Conservation (phyloP, 2,113 vertebrate species). For the Pelodiscus sinensis region DNA sequence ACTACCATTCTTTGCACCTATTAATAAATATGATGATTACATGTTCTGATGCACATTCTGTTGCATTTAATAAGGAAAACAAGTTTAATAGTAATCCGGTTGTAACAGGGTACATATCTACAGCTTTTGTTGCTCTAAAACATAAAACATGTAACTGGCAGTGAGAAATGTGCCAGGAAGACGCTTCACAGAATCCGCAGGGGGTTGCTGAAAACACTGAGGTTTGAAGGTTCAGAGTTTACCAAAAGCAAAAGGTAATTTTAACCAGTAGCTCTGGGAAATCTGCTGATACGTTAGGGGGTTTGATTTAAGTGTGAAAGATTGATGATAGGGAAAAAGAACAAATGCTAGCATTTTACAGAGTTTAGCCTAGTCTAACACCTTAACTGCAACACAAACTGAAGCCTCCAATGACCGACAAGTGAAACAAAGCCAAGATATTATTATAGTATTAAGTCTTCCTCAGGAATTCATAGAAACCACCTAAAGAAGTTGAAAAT, state of each 20-base stretch:
- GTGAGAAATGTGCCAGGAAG: slow-evolving; percentile 73
- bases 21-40: neutral
- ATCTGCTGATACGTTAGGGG: slow-evolving; percentile 71
- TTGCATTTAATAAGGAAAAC: neutral
- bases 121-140: slow-evolving; percentile 56
- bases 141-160: slow-evolving; percentile 66
- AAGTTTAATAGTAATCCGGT: neutral
- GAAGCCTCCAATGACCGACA: slow-evolving; percentile 16
- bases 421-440: slow-evolving; percentile 40
- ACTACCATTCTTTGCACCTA: neutral
- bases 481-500: neutral
- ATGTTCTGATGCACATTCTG: neutral
- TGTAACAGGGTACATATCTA: slow-evolving; percentile 34
- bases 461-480: slow-evolving; percentile 33
- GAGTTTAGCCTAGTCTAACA: slow-evolving; percentile 77
- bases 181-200: slow-evolving; percentile 73
- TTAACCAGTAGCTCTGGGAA: slow-evolving; percentile 78
- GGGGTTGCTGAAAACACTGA: slow-evolving; percentile 74
- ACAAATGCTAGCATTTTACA: slow-evolving; percentile 77
- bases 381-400: slow-evolving; percentile 57
- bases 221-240: slow-evolving; percentile 72
- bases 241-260: slow-evolving; percentile 77
- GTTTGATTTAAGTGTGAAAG: slow-evolving; percentile 73
- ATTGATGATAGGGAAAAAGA: slow-evolving; percentile 77
- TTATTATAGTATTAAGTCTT: neutral